Evolutionary conservation across 2,797 vertebrate genomes (phyloP).

Genomic region (Benthosema pterotum): DNA sequence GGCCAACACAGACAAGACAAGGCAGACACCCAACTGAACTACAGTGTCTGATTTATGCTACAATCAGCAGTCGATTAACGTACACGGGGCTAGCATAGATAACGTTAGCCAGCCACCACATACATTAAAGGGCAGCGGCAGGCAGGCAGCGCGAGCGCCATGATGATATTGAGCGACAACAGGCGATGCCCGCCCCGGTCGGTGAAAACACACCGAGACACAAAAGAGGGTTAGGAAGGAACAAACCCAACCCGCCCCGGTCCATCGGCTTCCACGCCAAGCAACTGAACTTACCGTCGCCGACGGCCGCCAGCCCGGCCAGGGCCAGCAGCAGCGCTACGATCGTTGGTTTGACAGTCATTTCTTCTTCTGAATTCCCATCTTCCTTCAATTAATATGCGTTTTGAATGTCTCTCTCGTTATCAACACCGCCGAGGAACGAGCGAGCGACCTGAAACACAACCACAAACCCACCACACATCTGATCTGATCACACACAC

Average conservation of each 20-base stretch:
- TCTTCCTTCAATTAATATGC: slow-evolving; percentile 74
- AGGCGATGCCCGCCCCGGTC: slow-evolving; percentile 61
- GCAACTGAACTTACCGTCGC: slow-evolving; percentile 76
- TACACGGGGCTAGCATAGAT: slow-evolving; percentile 51
- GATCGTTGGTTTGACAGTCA: slow-evolving; percentile 72
- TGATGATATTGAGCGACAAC: slow-evolving; percentile 77
- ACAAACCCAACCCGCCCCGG: too few relatives aligned
- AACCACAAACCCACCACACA: slow-evolving; percentile 70
- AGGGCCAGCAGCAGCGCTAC: slow-evolving; percentile 71
- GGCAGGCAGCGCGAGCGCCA: slow-evolving; percentile 65
- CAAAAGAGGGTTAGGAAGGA: slow-evolving; percentile 46
- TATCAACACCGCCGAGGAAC: slow-evolving; percentile 61
- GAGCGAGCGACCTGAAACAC: slow-evolving; percentile 72
- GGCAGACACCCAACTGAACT: background rate
- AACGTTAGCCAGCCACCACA: slow-evolving; percentile 63
- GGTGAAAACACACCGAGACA: slow-evolving; percentile 62
- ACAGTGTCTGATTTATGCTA: background rate
- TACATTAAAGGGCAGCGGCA: background rate
- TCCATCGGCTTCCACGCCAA: too few relatives aligned
- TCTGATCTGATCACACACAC: slow-evolving; percentile 63
- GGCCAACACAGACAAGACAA: background rate
- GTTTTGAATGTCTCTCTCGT: slow-evolving; percentile 51
- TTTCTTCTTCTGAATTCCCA: slow-evolving; percentile 78
- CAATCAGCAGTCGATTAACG: slow-evolving; percentile 27
- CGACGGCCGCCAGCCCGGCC: slow-evolving; percentile 62